These are phyloP conservation scores for Chascanopsetta lugubris DNA, from an alignment of 2,113 vertebrate species.

Conservation along the genomic window DNA sequence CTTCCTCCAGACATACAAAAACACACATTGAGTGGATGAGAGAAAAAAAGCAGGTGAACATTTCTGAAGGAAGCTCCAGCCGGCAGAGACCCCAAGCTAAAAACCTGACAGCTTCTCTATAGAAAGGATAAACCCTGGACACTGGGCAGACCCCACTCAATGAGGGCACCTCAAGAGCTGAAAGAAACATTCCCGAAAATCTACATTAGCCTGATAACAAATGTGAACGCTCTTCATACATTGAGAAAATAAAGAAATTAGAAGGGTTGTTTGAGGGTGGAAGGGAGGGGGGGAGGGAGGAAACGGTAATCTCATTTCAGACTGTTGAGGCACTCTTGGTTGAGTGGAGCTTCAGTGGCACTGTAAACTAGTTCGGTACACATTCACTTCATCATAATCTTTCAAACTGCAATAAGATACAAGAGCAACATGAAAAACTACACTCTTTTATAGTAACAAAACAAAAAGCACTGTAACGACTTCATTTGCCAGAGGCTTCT, in stretches of 20 bases:
- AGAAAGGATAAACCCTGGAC: constrained; percentile 34
- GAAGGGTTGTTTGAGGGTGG: neutral
- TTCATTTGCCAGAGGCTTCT: constrained; percentile 44
- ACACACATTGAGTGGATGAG: constrained; percentile 24
- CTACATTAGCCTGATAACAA: constrained; percentile 16
- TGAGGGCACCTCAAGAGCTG: constrained; percentile 56
- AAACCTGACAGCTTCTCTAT: constrained; percentile 47
- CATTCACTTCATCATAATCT: constrained; percentile 59
- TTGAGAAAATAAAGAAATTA: neutral
- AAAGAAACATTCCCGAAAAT: constrained; percentile 39
- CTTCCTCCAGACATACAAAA: constrained; percentile 52
- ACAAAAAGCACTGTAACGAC: constrained; percentile 62
- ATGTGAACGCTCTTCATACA: neutral
- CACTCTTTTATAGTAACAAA: constrained; percentile 53
- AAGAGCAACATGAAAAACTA: constrained; percentile 53
- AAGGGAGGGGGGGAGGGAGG: too few relatives aligned
- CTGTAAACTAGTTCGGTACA: constrained; percentile 66
- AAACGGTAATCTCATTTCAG: constrained; percentile 43
- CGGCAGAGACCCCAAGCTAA: constrained; percentile 75
- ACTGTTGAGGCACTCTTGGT: constrained; percentile 69
- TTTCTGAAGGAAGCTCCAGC: constrained; percentile 75
- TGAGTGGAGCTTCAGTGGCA: constrained; percentile 68
- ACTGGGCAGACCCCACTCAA: constrained; percentile 60
- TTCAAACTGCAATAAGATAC: constrained; percentile 21
- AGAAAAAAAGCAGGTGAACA: constrained; percentile 55